Evolutionary conservation across 2,888 invertebrate species (phyloP).

Genomic region (Lordiphosa fenestrarum): DNA sequence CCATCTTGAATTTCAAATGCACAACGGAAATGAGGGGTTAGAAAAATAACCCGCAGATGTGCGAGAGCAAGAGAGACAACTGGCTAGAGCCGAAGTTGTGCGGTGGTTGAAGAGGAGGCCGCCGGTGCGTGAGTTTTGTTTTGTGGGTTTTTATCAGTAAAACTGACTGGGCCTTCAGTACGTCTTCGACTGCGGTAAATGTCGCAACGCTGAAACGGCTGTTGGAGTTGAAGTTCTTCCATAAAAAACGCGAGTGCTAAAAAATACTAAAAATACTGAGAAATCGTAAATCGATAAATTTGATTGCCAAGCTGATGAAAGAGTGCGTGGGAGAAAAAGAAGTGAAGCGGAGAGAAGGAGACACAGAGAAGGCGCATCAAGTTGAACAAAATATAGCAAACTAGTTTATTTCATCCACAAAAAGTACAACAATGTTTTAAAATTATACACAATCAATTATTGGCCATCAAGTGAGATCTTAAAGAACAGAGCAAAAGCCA

Average conservation of each 20-base stretch:
- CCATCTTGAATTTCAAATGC: slow-evolving; percentile 72
- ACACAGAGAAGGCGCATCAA: slow-evolving; percentile 2
- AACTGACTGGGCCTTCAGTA: slow-evolving; percentile 50
- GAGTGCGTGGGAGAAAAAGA: slow-evolving; percentile 4
- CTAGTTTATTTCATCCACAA: neutral
- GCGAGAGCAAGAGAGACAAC: slow-evolving; percentile 45
- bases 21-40: slow-evolving; percentile 68
- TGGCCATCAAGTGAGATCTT: neutral
- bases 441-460: slow-evolving; percentile 10
- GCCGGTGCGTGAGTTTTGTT: slow-evolving; percentile 25
- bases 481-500: neutral
- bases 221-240: neutral
- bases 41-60: slow-evolving; percentile 20
- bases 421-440: slow-evolving; percentile 53
- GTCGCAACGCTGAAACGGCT: slow-evolving; percentile 60
- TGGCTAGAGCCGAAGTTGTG: slow-evolving; percentile 13
- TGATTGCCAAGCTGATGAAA: neutral
- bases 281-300: slow-evolving; percentile 17
- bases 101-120: slow-evolving; percentile 11
- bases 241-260: slow-evolving; percentile 28
- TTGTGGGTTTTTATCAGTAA: slow-evolving; percentile 59
- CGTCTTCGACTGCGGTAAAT: slow-evolving; percentile 57
- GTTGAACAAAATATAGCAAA: slow-evolving; percentile 21
- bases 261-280: slow-evolving; percentile 20
- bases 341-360: slow-evolving; percentile 9